Evolutionary conservation across 2,113 vertebrate species (phyloP).

Genomic region (Cyanoderma ruficeps): DNA sequence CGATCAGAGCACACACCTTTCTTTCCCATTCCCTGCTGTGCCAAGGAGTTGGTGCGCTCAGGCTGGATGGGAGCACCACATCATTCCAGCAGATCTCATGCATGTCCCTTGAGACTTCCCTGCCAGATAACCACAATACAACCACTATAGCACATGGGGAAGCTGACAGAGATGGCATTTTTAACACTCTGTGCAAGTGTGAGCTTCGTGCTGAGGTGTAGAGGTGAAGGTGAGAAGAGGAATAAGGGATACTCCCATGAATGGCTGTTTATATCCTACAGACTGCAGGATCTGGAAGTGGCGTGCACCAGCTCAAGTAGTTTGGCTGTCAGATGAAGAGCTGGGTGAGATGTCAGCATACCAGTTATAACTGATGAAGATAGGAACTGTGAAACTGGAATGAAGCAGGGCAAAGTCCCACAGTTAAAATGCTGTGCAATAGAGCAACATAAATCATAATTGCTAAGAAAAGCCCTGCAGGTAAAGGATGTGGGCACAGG

Average conservation of each 20-base stretch:
- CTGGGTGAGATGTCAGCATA: not conserved
- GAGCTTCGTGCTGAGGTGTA: not conserved
- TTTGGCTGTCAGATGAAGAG: conserved; percentile 13
- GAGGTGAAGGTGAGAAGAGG: not conserved
- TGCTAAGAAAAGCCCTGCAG: conserved; percentile 19
- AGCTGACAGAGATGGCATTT: not conserved
- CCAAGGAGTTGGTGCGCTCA: not conserved
- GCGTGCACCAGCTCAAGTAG: not conserved
- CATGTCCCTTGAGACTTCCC: not conserved
- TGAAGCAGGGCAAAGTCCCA: conserved; percentile 13
- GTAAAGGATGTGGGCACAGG: conserved; percentile 30
- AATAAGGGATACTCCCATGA: not conserved
- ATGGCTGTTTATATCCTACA: not conserved
- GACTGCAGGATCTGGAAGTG: not conserved
- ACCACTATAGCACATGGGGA: not conserved
- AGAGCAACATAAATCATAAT: not conserved
- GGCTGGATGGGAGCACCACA: not conserved
- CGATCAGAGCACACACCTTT: fast-evolving
- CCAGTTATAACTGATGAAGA: not conserved
- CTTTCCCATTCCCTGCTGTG: not conserved
- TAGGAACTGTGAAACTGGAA: not conserved
- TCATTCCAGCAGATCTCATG: not conserved
- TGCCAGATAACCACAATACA: not conserved
- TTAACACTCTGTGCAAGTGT: not conserved
- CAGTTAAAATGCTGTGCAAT: not conserved